Percentiles rank a stretch among this genome's conserved stretches.
Evolutionary conservation across 53 echinoderm and acorn worm species (phyloP).

Genomic region (Echinometra lucunter): DNA sequence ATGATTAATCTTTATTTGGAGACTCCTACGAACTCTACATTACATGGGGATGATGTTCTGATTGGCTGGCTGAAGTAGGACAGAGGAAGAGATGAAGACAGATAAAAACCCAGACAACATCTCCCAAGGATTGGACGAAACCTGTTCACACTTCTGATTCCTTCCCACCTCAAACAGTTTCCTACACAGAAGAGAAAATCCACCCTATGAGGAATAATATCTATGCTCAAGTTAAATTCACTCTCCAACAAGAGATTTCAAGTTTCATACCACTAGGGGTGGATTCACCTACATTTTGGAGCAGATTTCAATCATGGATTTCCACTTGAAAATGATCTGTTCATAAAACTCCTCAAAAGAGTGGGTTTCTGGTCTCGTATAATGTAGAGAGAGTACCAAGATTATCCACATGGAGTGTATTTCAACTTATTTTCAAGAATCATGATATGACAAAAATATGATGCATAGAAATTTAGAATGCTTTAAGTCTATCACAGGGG

Average conservation of each 20-base stretch:
- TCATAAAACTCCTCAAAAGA: no score
- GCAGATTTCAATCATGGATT: no score
- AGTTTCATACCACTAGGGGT: no score
- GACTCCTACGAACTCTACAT: constrained; percentile 34
- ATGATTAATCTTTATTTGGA: constrained; percentile 39
- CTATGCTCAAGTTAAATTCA: no score
- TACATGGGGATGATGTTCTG: background rate
- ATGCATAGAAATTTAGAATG: background rate
- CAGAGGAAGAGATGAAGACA: constrained; percentile 51
- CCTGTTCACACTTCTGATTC: constrained; percentile 24
- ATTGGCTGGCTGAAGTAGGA: constrained; percentile 2
- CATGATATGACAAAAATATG: background rate
- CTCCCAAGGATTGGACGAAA: background rate
- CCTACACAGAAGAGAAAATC: no score
- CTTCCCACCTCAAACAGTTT: background rate
- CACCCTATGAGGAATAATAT: no score
- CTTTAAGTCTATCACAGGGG: background rate
- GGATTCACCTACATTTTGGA: no score
- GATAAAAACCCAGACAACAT: constrained; percentile 42
- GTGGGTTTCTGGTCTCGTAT: no score
- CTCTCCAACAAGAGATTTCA: no score
- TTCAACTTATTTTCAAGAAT: background rate
- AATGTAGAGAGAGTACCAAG: no score
- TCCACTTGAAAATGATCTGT: no score
- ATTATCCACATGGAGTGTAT: background rate